Conservation (phyloP, 2,888 invertebrate genomes). For the Odontocerum albicorne region DNA sequence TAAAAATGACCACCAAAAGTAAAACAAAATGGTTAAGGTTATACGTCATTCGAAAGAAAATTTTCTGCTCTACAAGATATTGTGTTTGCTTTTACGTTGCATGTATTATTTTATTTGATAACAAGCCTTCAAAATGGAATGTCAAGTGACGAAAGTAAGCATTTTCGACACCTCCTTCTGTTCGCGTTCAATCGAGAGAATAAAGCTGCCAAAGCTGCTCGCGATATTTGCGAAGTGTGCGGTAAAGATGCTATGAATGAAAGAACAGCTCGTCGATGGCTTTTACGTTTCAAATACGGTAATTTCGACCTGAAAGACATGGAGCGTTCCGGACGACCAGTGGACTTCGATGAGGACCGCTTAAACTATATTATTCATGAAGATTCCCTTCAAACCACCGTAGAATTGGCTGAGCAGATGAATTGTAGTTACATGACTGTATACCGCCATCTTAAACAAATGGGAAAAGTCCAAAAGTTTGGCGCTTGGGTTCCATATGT, state of each 20-base stretch:
- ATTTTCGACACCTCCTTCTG: background rate
- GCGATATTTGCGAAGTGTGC: background rate
- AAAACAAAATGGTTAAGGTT: no score
- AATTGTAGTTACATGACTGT: no score
- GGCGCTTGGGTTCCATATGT: no score
- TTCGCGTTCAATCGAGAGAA: background rate
- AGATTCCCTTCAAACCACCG: background rate
- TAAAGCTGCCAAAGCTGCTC: constrained; percentile 3
- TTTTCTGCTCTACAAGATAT: no score
- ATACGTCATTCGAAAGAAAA: no score
- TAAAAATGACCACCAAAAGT: no score
- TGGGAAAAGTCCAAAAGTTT: no score
- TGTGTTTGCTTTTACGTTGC: background rate
- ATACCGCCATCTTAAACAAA: no score
- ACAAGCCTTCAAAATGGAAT: background rate
- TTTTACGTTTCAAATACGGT: constrained; percentile 5
- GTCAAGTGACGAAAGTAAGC: background rate
- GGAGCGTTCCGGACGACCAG: background rate
- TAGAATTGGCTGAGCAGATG: background rate
- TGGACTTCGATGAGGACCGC: no score
- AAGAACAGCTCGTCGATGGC: constrained; percentile 5
- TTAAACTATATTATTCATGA: constrained; percentile 2
- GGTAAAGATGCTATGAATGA: no score
- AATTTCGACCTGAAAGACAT: constrained; percentile 5
- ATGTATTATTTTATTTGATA: no score